Base-by-base conservation (phyloP, 2,888 invertebrate species). In the Nowickia ferox region DNA sequence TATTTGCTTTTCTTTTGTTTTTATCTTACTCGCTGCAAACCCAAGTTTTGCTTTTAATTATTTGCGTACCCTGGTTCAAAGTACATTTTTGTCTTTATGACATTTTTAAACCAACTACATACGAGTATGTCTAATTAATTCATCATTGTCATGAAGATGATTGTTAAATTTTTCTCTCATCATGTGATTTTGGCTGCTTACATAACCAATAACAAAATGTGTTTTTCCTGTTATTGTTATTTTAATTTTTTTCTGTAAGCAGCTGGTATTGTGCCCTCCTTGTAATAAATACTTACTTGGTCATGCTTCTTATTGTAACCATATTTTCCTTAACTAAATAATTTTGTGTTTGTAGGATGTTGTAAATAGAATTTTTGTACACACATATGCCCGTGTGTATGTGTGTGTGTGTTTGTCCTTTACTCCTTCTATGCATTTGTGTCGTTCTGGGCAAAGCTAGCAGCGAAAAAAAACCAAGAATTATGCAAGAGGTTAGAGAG, bases 191-290 rank as follows among this genome's bases (percentile, higher is more conserved):
- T 38, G 55, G 22, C 46, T 48, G 8, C 15, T 68, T 13, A 44
- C 53, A 51, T 51, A 75, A 51, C 30, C 61, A 68, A 72, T 53
- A 84, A 78, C 53, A 74, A 68, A 84, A 68, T 68, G 38, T 63
- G 46, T 68, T 84, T 84, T 68, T 61, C 30, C 55, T 30, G 40
- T 74, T 53, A 17, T 15, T 46, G 9, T 11, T 74, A 19, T 69
- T 68, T 46, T 5, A n/a, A 22, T 57, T 57, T 51, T 59, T 46
- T 76, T 38, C 15, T 44, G 22, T 30, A 17, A 6, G 17, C 44
- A 30, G 30, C 30, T 30, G 30, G 1, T 44, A 59, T 9, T 38
- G n/a, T 44, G 15, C 0, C 6, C 30, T 30, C 30, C 6, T 46
- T 65, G 68, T 78, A 72, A 72, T 66, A 77, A 72, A 72, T 40